Base-by-base conservation (phyloP, 2,113 vertebrate species). In the Chaenocephalus aceratus region DNA sequence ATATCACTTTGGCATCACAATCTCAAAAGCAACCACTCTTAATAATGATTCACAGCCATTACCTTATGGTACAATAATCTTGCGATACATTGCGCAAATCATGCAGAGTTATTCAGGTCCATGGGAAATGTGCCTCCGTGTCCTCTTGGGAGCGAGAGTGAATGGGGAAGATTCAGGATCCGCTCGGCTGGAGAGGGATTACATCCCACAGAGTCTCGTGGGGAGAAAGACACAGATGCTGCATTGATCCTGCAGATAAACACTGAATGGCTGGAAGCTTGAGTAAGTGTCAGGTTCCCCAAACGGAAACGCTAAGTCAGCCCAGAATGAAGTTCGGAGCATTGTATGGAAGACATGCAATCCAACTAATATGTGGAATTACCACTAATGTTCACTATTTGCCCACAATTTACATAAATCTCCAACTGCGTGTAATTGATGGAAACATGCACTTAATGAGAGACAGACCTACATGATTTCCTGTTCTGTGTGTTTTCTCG, bases 211-310 rank as follows among this genome's bases (percentile, higher is more conserved):
- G 77, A 61, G 85, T 90, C 85, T 91, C 75, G 5, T 56, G 90
- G 85, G 79, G 85, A 86, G 86, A 63, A 57, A 83, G 71, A 84
- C 89, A 93, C 89, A 92, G 89, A 91, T 93, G 91, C 89, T 88
- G 85, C 91, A 90, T 91, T 94, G 89, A 94, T 92, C 88, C 80
- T 85, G 88, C 84, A 86, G 89, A 88, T 92, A 92, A 90, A 87
- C 81, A 72, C 65, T 85, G 88, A 91, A 87, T 79, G 80, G 83
- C 75, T 90, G 75, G 75, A 89, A 85, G 86, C 85, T 82, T 2
- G 2, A 79, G 66, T 63, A 44, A 88, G 90, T 83, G 80, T 94
- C 89, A 85, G 86, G 84, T 92, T 92, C 62, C 85, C 66, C 10
- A 71, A 91, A 89, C 79, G 77, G 86, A 92, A 93, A 92, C 63